A percentile compares a stretch with the other conserved stretches of the same genome.
phyloP scores from a whole-genome alignment of 2,888 invertebrate genomes.

The Catonia carolina region DNA sequence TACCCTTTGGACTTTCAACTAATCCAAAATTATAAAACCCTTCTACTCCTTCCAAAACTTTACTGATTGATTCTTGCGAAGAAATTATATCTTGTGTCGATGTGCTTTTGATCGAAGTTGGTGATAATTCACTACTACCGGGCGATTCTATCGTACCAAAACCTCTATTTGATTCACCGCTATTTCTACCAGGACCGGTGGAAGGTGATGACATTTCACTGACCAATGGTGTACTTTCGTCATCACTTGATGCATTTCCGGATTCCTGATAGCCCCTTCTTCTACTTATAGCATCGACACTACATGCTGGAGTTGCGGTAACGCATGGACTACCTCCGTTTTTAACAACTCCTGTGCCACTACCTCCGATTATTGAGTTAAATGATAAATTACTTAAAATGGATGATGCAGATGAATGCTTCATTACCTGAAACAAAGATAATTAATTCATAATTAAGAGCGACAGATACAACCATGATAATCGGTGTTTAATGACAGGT shows the following conservation, averaged over 20 bases:
- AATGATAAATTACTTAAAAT: neutral
- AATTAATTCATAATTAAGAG: too few species aligned
- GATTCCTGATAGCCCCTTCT: conserved; percentile 5
- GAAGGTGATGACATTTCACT: conserved; percentile 26
- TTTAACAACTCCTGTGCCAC: neutral
- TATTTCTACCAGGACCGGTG: neutral
- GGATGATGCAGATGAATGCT: neutral
- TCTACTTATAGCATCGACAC: conserved; percentile 8
- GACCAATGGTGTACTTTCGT: conserved; percentile 63
- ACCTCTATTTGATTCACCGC: conserved; percentile 5
- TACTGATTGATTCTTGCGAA: conserved; percentile 5
- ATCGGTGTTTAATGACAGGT: too few species aligned
- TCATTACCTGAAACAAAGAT: neutral
- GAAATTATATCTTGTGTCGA: conserved; percentile 13
- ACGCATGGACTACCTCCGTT: conserved; percentile 7
- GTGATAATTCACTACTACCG: conserved; percentile 19
- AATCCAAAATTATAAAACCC: conserved; percentile 8
- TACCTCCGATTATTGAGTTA: neutral
- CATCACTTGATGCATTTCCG: conserved; percentile 45
- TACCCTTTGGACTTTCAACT: conserved; percentile 6
- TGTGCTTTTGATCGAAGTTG: conserved; percentile 14
- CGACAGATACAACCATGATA: too few species aligned
- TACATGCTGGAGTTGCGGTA: conserved; percentile 21
- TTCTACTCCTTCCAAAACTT: conserved; percentile 1
- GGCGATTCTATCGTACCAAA: conserved; percentile 10